These are phyloP conservation scores for Branchinecta sandiegonensis DNA, from an alignment of 2,888 invertebrate species.

Conservation along the genomic window DNA sequence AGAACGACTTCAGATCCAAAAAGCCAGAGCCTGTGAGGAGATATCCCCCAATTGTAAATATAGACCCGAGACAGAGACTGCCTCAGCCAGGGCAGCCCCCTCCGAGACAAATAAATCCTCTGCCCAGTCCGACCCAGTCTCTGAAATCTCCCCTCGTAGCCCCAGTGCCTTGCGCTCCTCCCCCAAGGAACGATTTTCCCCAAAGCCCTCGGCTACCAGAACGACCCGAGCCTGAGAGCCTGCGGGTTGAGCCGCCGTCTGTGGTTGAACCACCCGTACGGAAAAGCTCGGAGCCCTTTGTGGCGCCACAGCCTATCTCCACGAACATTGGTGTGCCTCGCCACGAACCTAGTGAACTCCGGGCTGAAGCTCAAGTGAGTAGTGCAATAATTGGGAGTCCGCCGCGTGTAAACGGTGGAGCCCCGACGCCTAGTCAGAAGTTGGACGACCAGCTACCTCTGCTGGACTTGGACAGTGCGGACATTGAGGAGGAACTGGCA, in stretches of 20 bases:
- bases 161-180: background rate
- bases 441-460: background rate
- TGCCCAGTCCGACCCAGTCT: slow-evolving; percentile 25
- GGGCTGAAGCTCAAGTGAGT: background rate
- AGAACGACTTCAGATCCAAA: slow-evolving; percentile 47
- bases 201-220: background rate
- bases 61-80: slow-evolving; percentile 31
- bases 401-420: background rate
- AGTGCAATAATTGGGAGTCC: background rate
- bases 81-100: slow-evolving; percentile 20
- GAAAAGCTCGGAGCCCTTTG: background rate
- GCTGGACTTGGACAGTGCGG: slow-evolving; percentile 8
- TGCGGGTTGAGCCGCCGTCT: background rate
- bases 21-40: background rate
- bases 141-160: background rate
- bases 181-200: background rate
- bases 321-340: background rate
- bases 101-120: slow-evolving; percentile 34
- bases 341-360: background rate
- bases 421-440: background rate
- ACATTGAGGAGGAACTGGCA: slow-evolving; percentile 4
- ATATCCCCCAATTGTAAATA: slow-evolving; percentile 21
- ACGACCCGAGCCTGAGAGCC: background rate
- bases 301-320: background rate
- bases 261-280: background rate